Percentiles rank a stretch among this genome's conserved stretches.
Evolutionary conservation across 2,113 vertebrate genomes (phyloP).

Genomic region (Crotalus horridus): DNA sequence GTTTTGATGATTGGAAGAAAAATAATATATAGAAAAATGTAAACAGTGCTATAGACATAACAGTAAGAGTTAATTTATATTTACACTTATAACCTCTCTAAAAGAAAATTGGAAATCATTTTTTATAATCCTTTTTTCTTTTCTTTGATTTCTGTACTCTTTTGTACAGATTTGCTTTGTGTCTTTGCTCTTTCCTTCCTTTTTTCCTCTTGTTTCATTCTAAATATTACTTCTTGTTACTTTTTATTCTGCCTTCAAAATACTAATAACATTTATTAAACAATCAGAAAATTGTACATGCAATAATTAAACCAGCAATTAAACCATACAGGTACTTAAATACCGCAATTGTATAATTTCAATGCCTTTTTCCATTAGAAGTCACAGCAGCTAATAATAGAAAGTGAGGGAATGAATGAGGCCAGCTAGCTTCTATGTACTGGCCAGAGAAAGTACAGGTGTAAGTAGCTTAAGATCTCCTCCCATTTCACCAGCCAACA

Average conservation of each 20-base stretch:
- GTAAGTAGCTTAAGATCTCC: no score
- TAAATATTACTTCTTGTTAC: not conserved
- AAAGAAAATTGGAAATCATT: not conserved
- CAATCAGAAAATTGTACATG: not conserved
- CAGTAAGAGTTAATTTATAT: not conserved
- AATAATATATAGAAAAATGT: not conserved
- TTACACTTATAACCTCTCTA: not conserved
- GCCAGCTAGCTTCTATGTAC: not conserved
- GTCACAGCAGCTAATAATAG: not conserved
- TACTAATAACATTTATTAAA: not conserved
- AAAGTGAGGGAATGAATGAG: not conserved
- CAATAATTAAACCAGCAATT: not conserved
- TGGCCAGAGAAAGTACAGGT: not conserved
- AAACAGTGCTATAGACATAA: not conserved
- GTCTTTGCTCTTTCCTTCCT: not conserved
- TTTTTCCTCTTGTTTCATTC: not conserved
- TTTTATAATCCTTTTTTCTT: not conserved
- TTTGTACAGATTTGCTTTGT: not conserved
- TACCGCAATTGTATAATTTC: not conserved
- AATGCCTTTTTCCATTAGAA: not conserved
- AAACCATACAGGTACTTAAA: not conserved
- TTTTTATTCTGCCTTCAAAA: not conserved
- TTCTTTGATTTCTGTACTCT: not conserved
- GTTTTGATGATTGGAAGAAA: not conserved
- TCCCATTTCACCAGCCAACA: not conserved